Conservation (phyloP, 2,113 vertebrate genomes). For the Ariopsis seemanni region DNA sequence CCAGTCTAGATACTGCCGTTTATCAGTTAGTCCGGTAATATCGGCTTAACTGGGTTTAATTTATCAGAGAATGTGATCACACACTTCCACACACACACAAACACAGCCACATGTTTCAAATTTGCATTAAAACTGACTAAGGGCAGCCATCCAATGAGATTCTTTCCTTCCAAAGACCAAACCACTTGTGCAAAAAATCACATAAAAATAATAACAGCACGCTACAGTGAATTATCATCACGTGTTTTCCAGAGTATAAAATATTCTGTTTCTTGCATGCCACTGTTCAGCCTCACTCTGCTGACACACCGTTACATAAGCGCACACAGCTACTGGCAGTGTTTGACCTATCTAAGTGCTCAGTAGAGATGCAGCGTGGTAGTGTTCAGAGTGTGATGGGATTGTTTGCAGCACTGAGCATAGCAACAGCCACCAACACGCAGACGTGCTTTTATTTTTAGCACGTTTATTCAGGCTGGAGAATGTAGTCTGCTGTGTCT, state of each 20-base stretch:
- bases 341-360: neutral
- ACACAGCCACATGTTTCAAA: neutral
- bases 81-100: neutral
- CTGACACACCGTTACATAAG: conserved; percentile 26
- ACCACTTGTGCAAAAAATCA: neutral
- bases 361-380: neutral
- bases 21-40: neutral
- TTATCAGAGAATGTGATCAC: neutral
- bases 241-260: neutral
- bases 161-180: neutral
- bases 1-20: neutral
- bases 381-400: neutral
- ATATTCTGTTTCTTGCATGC: neutral
- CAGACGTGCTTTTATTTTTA: conserved; percentile 36
- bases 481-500: conserved; percentile 36
- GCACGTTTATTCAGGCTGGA: conserved; percentile 31
- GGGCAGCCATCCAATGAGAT: neutral
- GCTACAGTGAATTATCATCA: neutral
- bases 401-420: conserved; percentile 7
- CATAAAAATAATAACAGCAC: neutral
- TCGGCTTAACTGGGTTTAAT: neutral
- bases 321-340: neutral
- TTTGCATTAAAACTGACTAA: neutral
- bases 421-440: conserved; percentile 34
- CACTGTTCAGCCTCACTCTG: neutral